A percentile compares a stretch with the other conserved stretches of the same genome.
Evolutionary conservation across 2,113 vertebrate species (phyloP).

Genomic region (Cottus gobio): DNA sequence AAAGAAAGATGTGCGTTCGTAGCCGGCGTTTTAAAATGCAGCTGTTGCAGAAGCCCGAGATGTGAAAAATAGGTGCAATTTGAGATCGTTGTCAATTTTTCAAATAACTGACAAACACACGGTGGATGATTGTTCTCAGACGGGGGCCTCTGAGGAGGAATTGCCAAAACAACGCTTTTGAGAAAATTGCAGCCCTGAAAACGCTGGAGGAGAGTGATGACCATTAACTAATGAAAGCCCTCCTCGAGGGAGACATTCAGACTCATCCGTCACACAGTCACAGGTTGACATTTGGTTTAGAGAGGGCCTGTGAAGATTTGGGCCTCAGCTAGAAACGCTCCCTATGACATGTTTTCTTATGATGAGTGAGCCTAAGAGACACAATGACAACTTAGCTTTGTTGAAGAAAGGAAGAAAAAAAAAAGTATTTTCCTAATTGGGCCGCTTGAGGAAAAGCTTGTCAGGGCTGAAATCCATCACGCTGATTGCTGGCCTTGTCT

Average conservation of each 20-base stretch:
- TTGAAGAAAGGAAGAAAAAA: constrained; percentile 35
- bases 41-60: constrained; percentile 63
- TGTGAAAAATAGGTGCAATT: constrained; percentile 72
- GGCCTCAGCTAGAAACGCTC: constrained; percentile 39
- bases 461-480: constrained; percentile 76
- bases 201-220: constrained; percentile 57
- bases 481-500: constrained; percentile 76
- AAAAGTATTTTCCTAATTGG: constrained; percentile 72
- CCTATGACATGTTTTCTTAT: constrained; percentile 37
- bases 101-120: constrained; percentile 72
- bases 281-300: constrained; percentile 32
- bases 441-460: constrained; percentile 65
- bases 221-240: constrained; percentile 58
- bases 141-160: constrained; percentile 45
- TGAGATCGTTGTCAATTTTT: constrained; percentile 73
- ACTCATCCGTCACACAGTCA: constrained; percentile 55
- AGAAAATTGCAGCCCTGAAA: constrained; percentile 60
- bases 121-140: constrained; percentile 69
- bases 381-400: constrained; percentile 50
- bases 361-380: constrained; percentile 35
- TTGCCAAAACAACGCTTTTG: constrained; percentile 55
- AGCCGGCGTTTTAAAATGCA: constrained; percentile 51
- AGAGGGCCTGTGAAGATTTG: constrained; percentile 30
- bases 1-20: constrained; percentile 41
- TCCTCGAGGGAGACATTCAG: constrained; percentile 54